Percentiles rank a stretch among this genome's conserved stretches.
Evolutionary conservation across 2,888 invertebrate genomes (phyloP).

Genomic region (Zeuzera pyrina): DNA sequence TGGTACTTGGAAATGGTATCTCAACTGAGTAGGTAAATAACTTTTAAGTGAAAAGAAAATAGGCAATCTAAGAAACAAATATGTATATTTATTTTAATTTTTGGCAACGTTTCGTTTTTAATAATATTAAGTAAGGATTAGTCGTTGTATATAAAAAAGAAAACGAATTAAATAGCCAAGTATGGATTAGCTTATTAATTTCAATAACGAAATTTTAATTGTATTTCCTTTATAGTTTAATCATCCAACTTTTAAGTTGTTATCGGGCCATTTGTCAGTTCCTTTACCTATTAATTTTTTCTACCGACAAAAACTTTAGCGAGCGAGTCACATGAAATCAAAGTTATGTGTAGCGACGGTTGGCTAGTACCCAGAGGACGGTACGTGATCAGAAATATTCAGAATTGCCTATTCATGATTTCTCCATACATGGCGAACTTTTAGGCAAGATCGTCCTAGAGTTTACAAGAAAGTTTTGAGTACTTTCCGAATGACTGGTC

Average conservation of each 20-base stretch:
- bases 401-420: conserved; percentile 57
- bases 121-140: too few relatives aligned
- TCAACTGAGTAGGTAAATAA: too few relatives aligned
- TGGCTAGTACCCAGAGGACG: conserved; percentile 45
- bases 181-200: too few relatives aligned
- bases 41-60: too few relatives aligned
- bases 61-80: too few relatives aligned
- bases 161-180: too few relatives aligned
- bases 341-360: conserved; percentile 34
- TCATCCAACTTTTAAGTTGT: neutral
- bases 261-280: neutral
- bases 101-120: too few relatives aligned
- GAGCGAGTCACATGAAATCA: conserved; percentile 26
- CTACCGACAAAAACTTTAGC: conserved; percentile 12
- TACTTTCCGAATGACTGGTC: conserved; percentile 23
- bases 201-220: too few relatives aligned
- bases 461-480: conserved; percentile 27
- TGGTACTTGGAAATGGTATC: too few relatives aligned
- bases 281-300: conserved; percentile 5
- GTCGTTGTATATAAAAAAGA: too few relatives aligned
- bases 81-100: too few relatives aligned
- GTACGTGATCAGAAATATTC: conserved; percentile 54
- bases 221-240: too few relatives aligned
- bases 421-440: conserved; percentile 38
- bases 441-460: conserved; percentile 24